These are phyloP conservation scores for Drosophila rufa DNA, from an alignment of 1,140 invertebrate species.

Conservation along the genomic window DNA sequence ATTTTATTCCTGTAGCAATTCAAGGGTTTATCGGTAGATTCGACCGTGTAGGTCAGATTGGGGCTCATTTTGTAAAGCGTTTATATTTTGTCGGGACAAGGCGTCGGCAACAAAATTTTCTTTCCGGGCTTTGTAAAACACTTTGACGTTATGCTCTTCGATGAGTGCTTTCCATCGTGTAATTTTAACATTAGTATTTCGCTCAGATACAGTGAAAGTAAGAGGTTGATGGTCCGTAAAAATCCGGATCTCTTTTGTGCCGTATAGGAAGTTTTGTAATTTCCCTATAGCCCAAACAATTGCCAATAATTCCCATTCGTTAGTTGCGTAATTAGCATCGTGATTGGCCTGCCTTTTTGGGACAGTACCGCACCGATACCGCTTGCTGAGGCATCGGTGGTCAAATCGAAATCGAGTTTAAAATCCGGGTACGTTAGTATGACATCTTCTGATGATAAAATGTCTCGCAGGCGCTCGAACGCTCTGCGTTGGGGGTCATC, in stretches of 20 bases:
- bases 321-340: no score
- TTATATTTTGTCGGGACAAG: neutral
- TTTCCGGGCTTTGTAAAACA: neutral
- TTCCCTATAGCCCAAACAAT: no score
- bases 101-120: neutral
- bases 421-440: conserved; percentile 30
- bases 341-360: conserved; percentile 10
- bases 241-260: neutral
- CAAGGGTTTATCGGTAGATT: neutral
- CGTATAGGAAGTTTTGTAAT: neutral
- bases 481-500: neutral
- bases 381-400: conserved; percentile 36
- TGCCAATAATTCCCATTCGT: no score
- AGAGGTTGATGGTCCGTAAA: neutral
- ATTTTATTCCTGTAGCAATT: neutral
- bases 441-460: conserved; percentile 44
- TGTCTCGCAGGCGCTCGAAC: conserved; percentile 8
- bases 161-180: neutral
- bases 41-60: conserved; percentile 8
- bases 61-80: neutral
- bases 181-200: conserved; percentile 2
- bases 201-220: neutral
- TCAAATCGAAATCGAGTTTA: conserved; percentile 38
- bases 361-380: conserved; percentile 39
- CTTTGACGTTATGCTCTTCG: neutral